These are phyloP conservation scores for Drosophila villosipedis DNA, from an alignment of 2,888 invertebrate genomes.

Conservation along the genomic window DNA sequence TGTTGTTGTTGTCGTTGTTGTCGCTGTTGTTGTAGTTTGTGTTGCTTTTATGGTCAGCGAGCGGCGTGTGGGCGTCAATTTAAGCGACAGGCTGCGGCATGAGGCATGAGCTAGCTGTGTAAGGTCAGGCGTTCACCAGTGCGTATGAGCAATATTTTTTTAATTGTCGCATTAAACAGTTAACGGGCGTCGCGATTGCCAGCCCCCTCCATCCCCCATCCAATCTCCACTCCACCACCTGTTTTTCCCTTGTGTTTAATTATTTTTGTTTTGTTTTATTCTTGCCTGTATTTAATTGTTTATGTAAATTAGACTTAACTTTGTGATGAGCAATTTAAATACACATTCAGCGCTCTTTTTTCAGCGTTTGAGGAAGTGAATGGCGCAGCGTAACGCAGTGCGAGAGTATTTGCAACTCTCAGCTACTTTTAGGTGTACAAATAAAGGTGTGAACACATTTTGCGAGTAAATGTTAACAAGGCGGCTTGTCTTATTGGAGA, in stretches of 20 bases:
- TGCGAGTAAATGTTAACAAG: slow-evolving; percentile 38
- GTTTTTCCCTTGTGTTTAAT: slow-evolving; percentile 17
- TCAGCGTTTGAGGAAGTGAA: slow-evolving; percentile 60
- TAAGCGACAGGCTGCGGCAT: slow-evolving; percentile 30
- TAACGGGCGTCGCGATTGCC: slow-evolving; percentile 54
- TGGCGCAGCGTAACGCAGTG: not conserved
- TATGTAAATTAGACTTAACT: slow-evolving; percentile 73
- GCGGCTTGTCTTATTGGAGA: slow-evolving; percentile 24
- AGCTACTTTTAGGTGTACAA: slow-evolving; percentile 55
- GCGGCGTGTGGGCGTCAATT: slow-evolving; percentile 61
- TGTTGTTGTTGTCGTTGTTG: slow-evolving; percentile 7
- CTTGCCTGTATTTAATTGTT: slow-evolving; percentile 68
- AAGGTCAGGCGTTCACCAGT: slow-evolving; percentile 75
- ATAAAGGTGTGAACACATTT: slow-evolving; percentile 69
- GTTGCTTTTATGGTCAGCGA: slow-evolving; percentile 36
- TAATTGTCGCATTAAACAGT: slow-evolving; percentile 69
- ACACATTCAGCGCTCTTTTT: slow-evolving; percentile 35
- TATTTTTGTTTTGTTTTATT: slow-evolving; percentile 32
- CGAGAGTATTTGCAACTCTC: slow-evolving; percentile 31
- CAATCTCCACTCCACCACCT: not conserved
- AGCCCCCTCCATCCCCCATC: not conserved
- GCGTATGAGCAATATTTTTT: slow-evolving; percentile 72
- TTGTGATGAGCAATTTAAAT: slow-evolving; percentile 66
- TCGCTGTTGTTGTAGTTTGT: not conserved
- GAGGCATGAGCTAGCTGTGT: slow-evolving; percentile 25